Conservation (phyloP, 64 coral and sea anemone species). For the Trachythela sp. region DNA sequence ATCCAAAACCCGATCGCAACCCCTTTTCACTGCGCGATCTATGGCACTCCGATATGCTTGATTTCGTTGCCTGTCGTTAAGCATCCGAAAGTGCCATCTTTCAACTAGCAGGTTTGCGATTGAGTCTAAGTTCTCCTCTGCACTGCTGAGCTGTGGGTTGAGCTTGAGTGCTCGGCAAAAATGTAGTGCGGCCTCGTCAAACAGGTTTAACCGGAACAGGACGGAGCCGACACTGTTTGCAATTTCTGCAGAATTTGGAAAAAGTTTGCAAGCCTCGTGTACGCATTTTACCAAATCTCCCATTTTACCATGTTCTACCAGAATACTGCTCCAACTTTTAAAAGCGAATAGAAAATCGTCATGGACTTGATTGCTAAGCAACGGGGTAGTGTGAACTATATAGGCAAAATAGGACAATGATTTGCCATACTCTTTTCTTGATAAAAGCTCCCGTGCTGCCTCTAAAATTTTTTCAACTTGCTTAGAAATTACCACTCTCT, state of each 20-base stretch:
- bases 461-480: background rate
- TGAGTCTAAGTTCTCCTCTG: slow-evolving; percentile 73
- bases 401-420: background rate
- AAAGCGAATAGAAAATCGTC: slow-evolving; percentile 22
- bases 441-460: background rate
- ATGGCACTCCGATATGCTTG: slow-evolving; percentile 75
- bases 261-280: background rate
- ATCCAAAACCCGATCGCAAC: slow-evolving; percentile 64
- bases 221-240: slow-evolving; percentile 54
- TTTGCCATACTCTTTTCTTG: background rate
- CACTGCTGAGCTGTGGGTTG: slow-evolving; percentile 51
- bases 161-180: slow-evolving; percentile 67
- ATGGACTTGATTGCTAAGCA: background rate
- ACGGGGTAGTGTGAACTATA: background rate
- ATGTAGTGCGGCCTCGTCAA: slow-evolving; percentile 70
- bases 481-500: background rate
- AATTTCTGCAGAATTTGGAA: slow-evolving; percentile 23
- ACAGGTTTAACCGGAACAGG: slow-evolving; percentile 56
- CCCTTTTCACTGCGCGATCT: slow-evolving; percentile 50
- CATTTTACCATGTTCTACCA: background rate
- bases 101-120: slow-evolving; percentile 83
- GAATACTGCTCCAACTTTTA: background rate
- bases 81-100: slow-evolving; percentile 96
- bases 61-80: slow-evolving; percentile 81
- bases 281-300: background rate